Percentiles rank a stretch among this genome's conserved stretches.
Conservation (phyloP, 2,888 invertebrate species). For the Chymomyza caudatula region DNA sequence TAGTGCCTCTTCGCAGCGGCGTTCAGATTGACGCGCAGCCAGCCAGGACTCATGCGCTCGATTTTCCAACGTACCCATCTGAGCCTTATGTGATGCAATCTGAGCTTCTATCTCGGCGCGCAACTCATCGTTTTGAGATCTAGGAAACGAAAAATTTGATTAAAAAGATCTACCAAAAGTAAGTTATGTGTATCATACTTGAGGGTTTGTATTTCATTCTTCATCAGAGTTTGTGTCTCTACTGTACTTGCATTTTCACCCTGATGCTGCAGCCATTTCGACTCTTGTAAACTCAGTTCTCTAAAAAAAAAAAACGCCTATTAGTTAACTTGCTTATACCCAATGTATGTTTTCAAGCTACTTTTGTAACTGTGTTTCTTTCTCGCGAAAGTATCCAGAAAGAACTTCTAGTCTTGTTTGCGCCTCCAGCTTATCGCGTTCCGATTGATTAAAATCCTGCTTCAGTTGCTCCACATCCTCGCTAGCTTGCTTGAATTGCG, state of each 20-base stretch:
- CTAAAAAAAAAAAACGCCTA: conserved; percentile 79
- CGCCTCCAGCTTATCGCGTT: conserved; percentile 86
- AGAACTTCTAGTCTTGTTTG: conserved; percentile 90
- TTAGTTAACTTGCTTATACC: not conserved
- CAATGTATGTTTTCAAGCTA: conserved; percentile 73
- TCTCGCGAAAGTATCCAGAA: conserved; percentile 93
- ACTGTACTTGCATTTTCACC: conserved; percentile 89
- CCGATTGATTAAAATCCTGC: conserved; percentile 82
- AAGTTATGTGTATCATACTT: conserved; percentile 80
- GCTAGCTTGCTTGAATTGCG: conserved; percentile 76
- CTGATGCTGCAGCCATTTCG: conserved; percentile 88
- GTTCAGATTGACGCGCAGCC: conserved; percentile 87
- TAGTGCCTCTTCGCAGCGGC: conserved; percentile 89
- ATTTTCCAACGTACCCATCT: conserved; percentile 88
- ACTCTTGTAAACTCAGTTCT: conserved; percentile 86
- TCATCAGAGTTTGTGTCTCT: conserved; percentile 87
- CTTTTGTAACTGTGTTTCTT: conserved; percentile 92
- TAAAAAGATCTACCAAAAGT: conserved; percentile 4
- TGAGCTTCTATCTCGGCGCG: conserved; percentile 92
- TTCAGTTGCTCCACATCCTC: conserved; percentile 80
- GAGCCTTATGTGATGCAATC: conserved; percentile 83
- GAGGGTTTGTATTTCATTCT: conserved; percentile 88
- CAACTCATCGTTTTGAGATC: conserved; percentile 81
- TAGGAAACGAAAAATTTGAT: conserved; percentile 53
- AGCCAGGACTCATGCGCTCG: conserved; percentile 93